Evolutionary conservation across 1,140 invertebrate species (phyloP).

Genomic region (Samia ricini): DNA sequence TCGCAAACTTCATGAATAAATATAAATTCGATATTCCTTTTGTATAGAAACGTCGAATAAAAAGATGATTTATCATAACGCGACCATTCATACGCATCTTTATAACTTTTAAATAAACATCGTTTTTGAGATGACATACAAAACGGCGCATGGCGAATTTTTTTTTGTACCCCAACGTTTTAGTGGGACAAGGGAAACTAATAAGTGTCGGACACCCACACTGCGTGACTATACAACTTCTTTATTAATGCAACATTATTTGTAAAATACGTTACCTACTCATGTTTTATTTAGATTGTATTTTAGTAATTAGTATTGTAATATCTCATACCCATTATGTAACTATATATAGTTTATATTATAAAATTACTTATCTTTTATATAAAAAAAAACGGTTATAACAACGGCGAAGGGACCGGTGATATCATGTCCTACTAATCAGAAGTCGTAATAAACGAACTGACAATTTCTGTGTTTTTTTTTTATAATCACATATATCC

Average conservation of each 20-base stretch:
- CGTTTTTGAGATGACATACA: constrained; percentile 64
- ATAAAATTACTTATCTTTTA: no score
- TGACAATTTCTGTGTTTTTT: no score
- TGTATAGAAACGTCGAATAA: constrained; percentile 71
- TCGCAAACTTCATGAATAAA: constrained; percentile 73
- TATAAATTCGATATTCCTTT: constrained; percentile 73
- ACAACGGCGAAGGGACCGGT: no score
- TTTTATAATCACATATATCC: no score
- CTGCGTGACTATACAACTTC: constrained; percentile 32
- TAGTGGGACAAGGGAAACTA: constrained; percentile 63
- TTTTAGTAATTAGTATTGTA: neutral
- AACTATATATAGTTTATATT: no score
- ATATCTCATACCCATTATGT: no score
- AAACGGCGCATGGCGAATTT: constrained; percentile 65
- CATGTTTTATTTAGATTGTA: neutral
- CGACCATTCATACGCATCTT: constrained; percentile 56
- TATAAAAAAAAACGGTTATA: no score
- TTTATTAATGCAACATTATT: neutral
- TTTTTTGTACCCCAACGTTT: constrained; percentile 45
- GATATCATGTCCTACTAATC: no score
- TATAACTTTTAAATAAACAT: constrained; percentile 75
- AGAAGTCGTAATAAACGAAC: no score
- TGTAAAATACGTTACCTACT: neutral
- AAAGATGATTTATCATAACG: constrained; percentile 72
- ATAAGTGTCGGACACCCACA: constrained; percentile 69